Evolutionary conservation across 1,140 invertebrate species (phyloP).

Genomic region (Drosophila seguyi): DNA sequence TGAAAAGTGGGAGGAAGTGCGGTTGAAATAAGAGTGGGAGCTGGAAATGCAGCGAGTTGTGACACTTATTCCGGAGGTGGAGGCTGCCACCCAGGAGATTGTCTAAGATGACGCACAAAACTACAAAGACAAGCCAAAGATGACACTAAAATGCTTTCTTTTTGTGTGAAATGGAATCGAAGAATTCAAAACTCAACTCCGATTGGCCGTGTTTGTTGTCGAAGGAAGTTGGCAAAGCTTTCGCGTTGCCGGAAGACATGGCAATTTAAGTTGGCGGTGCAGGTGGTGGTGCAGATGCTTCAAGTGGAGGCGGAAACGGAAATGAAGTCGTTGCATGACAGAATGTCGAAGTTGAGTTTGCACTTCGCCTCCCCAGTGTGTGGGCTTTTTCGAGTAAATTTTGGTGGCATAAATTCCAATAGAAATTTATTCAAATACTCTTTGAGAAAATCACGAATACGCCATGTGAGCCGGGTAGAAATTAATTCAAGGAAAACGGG

Average conservation of each 20-base stretch:
- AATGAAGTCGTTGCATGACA: slow-evolving; percentile 20
- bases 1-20: background rate
- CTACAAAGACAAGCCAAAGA: background rate
- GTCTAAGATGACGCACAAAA: slow-evolving; percentile 10
- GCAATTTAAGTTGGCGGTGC: slow-evolving; percentile 47
- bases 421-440: background rate
- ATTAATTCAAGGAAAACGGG: background rate
- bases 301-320: slow-evolving; percentile 35
- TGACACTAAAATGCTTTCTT: slow-evolving; percentile 1
- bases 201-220: background rate
- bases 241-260: slow-evolving; percentile 29
- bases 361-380: background rate
- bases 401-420: background rate
- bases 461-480: background rate
- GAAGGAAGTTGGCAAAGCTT: background rate
- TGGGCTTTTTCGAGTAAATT: background rate
- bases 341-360: background rate
- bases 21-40: background rate
- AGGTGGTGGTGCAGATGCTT: background rate
- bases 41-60: background rate
- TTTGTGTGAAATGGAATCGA: background rate
- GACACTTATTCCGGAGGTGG: background rate
- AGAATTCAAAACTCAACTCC: background rate
- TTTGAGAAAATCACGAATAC: slow-evolving; percentile 9
- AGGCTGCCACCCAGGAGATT: background rate